Percentiles rank a stretch among this genome's conserved stretches.
Conservation (phyloP, 1,140 invertebrate genomes). For the Oryzaephilus surinamensis region DNA sequence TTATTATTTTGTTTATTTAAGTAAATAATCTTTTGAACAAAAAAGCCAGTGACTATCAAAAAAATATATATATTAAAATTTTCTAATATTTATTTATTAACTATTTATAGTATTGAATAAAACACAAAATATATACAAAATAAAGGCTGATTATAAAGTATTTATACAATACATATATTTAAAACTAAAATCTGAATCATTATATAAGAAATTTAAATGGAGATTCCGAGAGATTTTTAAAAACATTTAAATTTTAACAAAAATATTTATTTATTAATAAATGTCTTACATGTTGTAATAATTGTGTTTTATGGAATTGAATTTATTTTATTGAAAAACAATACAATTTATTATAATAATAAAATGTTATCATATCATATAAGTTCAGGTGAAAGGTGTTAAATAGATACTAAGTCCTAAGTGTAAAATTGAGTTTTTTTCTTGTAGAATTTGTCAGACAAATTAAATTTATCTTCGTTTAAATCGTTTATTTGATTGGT, state of each 20-base stretch:
- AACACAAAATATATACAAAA: too few relatives aligned
- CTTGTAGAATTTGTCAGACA: slow-evolving; percentile 8
- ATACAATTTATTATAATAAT: background rate
- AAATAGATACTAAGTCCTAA: slow-evolving; percentile 7
- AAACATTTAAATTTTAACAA: background rate
- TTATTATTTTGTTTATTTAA: too few relatives aligned
- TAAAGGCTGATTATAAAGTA: slow-evolving; percentile 1
- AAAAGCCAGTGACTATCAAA: too few relatives aligned
- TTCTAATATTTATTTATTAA: too few relatives aligned
- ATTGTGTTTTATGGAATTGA: background rate
- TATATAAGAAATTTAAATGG: background rate
- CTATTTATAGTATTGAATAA: too few relatives aligned
- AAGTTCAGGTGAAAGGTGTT: slow-evolving; percentile 12
- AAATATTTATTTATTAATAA: background rate
- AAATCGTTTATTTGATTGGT: background rate
- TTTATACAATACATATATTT: too few relatives aligned
- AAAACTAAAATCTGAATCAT: too few relatives aligned
- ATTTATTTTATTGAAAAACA: background rate
- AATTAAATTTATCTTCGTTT: slow-evolving; percentile 4
- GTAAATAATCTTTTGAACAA: too few relatives aligned
- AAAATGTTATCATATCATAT: slow-evolving; percentile 10
- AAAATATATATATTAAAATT: too few relatives aligned
- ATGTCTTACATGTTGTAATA: too few relatives aligned
- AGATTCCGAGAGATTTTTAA: background rate
- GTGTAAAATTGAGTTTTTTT: slow-evolving; percentile 11